Base-by-base conservation (phyloP, 2,113 vertebrate genomes). In the Ptychochromis oligacanthus region DNA sequence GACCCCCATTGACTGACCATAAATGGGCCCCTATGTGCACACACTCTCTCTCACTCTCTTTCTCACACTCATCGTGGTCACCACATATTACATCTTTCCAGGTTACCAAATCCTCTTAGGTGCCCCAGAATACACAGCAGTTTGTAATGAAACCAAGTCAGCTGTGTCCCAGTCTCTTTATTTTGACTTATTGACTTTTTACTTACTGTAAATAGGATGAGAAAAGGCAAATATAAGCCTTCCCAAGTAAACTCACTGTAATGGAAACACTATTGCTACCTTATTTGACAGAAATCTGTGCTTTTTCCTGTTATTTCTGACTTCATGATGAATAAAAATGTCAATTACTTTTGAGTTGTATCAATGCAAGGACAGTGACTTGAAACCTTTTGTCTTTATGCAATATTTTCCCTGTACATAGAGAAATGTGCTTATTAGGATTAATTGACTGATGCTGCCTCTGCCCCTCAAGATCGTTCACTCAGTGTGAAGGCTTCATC, bases 401-500 rank as follows among this genome's bases (percentile, higher is more conserved):
- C 24, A 70, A 10, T 20, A 40, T 70, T 31, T 70, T 70, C 15
- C 43, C 43, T 15, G 2, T 15, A 14, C 43, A 46, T 2, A 15
- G 4, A 5, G 14, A 18, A 24, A 22, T 18, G 7, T 26, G 8
- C 5, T 46, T 6, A n/a, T 65, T 26, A 52, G 6, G 17, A 75
- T 75, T 26, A 11, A 52, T 64, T 26, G 79, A 70, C 57, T 85
- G 24, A 56, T 1, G 10, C 60, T 38, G 0, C 64, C 36, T 88
- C 28, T 62, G 57, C 79, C 38, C 83, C 82, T 87, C 40, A 83
- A 96, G 96, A 89, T 57, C 88, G 92, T 15, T 94, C 93, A 46
- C 92, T 96, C n/a, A 91, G 38, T 0, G 91, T 94, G 80, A 92
- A 67, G 7, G 91, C 94, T 5, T 90, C 93, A 0, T 83, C 94